Conservation (phyloP, 64 coral and sea anemone species). For the Astreopora myriophthalma region DNA sequence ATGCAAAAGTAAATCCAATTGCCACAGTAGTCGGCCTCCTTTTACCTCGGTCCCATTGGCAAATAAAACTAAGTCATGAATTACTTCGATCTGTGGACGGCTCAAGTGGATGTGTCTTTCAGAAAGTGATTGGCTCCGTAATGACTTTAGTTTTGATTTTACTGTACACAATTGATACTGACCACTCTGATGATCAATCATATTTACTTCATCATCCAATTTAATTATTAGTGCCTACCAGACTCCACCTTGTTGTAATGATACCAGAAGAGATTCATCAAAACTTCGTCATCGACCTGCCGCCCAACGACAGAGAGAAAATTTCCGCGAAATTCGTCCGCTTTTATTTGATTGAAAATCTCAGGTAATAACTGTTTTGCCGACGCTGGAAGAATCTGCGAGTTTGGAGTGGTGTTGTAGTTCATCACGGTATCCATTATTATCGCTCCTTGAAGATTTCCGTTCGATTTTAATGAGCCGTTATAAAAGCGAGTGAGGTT, state of each 20-base stretch:
- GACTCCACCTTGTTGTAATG: constrained; percentile 25
- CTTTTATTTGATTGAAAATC: neutral
- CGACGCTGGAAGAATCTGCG: neutral
- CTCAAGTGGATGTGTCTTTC: no score
- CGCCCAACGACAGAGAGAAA: constrained; percentile 55
- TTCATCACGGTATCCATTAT: constrained; percentile 85
- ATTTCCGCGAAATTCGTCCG: constrained; percentile 30
- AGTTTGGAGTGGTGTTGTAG: constrained; percentile 62
- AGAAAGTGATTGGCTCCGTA: no score
- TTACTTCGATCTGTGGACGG: no score
- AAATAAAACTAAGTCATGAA: no score
- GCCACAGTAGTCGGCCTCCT: no score
- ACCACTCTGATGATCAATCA: no score
- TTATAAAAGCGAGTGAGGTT: constrained; percentile 66
- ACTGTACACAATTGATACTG: no score
- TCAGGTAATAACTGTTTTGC: neutral
- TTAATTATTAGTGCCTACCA: neutral
- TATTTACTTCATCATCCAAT: no score
- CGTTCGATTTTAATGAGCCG: constrained; percentile 9
- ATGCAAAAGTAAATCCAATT: no score
- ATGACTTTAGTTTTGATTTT: no score
- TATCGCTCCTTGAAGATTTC: constrained; percentile 68
- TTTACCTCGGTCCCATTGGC: no score
- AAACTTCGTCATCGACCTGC: neutral
- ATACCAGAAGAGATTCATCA: constrained; percentile 51